phyloP scores from a whole-genome alignment of 2,113 vertebrate species.

The Apteryx mantelli region DNA sequence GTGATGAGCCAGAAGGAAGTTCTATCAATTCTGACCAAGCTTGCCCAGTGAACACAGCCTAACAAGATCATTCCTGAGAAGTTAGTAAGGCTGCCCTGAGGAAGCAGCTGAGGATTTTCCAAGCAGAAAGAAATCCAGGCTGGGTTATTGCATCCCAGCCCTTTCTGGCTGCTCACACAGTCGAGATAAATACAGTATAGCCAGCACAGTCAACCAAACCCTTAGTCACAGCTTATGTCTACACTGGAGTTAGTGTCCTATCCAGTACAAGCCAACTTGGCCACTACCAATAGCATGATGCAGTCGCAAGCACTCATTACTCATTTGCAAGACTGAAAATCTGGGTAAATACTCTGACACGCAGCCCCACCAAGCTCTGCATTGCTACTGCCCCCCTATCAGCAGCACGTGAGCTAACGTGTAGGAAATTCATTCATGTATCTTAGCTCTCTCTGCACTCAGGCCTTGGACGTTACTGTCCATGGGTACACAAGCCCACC shows the following conservation, averaged over 20 bases:
- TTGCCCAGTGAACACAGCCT: neutral
- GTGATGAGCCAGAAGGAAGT: neutral
- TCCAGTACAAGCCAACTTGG: neutral
- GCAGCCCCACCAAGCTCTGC: neutral
- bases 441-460: neutral
- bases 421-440: fast-evolving
- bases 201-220: neutral
- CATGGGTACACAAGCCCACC: neutral
- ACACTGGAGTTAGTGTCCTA: neutral
- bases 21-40: neutral
- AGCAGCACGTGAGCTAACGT: neutral
- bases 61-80: neutral
- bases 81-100: neutral
- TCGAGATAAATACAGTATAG: neutral
- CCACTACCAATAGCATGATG: fast-evolving
- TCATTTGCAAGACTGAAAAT: neutral
- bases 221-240: neutral
- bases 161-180: neutral
- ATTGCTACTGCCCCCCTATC: neutral
- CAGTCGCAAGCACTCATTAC: neutral
- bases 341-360: too few species aligned
- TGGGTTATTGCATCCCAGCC: neutral
- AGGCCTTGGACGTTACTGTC: neutral
- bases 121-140: neutral
- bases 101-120: neutral